Conservation (phyloP, 2,113 vertebrate species). For the Callipepla squamata region DNA sequence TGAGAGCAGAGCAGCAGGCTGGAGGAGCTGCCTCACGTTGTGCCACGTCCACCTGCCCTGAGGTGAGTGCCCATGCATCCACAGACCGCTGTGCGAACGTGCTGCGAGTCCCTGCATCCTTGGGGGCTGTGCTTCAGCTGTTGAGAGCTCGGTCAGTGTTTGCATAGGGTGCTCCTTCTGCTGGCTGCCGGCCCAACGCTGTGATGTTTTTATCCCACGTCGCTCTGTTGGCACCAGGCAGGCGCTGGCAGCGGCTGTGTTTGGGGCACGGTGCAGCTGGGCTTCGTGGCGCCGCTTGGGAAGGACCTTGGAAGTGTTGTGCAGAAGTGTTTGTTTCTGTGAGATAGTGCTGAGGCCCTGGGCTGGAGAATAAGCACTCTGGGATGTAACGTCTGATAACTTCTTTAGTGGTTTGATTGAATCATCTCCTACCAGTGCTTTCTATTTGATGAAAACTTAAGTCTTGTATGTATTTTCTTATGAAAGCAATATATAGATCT, state of each 20-base stretch:
- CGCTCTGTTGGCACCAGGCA: fast-evolving
- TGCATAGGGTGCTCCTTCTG: fast-evolving
- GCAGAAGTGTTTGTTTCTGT: background rate
- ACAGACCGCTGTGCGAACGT: fast-evolving
- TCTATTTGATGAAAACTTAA: background rate
- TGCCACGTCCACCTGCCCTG: fast-evolving
- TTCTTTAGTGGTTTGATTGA: background rate
- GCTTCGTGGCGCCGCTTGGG: fast-evolving
- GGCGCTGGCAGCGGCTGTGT: no score
- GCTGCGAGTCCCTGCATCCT: fast-evolving
- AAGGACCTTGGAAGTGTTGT: background rate
- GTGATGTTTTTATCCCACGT: fast-evolving
- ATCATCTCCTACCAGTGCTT: fast-evolving
- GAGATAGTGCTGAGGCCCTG: background rate
- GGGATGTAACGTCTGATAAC: background rate
- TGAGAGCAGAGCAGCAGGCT: background rate
- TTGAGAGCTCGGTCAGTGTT: fast-evolving
- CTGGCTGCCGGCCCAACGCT: fast-evolving
- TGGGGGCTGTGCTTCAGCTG: fast-evolving
- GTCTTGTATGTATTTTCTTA: background rate
- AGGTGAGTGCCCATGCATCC: fast-evolving
- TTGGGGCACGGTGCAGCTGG: no score
- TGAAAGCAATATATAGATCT: background rate
- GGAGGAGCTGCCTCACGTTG: fast-evolving
- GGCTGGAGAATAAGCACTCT: background rate